Conservation (phyloP, 2,113 vertebrate genomes). For the Zosterops borbonicus region DNA sequence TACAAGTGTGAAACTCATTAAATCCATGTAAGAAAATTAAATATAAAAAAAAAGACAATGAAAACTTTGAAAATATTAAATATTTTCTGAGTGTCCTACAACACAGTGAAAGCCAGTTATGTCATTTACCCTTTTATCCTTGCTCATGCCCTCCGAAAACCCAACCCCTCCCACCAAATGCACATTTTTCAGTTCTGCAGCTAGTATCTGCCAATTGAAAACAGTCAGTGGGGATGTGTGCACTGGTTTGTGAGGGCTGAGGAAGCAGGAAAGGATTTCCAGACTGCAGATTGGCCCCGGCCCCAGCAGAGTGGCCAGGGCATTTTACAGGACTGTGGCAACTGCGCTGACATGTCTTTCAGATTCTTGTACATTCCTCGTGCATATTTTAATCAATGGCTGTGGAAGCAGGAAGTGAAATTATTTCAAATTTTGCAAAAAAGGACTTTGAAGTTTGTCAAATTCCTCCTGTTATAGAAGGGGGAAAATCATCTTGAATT, state of each 20-base stretch:
- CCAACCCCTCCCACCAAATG: not conserved
- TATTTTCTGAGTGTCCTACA: not conserved
- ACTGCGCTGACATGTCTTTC: not conserved
- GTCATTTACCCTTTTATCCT: not conserved
- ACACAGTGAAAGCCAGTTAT: not conserved
- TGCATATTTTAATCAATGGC: not conserved
- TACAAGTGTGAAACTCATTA: not conserved
- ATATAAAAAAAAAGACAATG: not conserved
- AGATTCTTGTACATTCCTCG: rapidly evolving
- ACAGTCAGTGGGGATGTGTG: not conserved
- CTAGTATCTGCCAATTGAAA: not conserved
- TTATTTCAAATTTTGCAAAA: not conserved
- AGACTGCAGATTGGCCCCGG: rapidly evolving
- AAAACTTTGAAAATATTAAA: not conserved
- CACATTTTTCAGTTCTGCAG: not conserved
- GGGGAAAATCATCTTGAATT: not conserved
- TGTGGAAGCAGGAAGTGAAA: not conserved
- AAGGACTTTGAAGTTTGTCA: constrained; percentile 9
- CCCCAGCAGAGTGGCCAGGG: not conserved
- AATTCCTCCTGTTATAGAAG: not conserved
- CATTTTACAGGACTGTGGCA: rapidly evolving
- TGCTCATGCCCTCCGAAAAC: rapidly evolving
- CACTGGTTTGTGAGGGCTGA: not conserved
- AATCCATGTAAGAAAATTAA: not conserved
- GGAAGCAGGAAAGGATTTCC: not conserved